Evolutionary conservation across 2,797 vertebrate genomes (phyloP), one percentile per base, ranked within the genome.

Genomic region (Schizopygopsis pylzovi): DNA sequence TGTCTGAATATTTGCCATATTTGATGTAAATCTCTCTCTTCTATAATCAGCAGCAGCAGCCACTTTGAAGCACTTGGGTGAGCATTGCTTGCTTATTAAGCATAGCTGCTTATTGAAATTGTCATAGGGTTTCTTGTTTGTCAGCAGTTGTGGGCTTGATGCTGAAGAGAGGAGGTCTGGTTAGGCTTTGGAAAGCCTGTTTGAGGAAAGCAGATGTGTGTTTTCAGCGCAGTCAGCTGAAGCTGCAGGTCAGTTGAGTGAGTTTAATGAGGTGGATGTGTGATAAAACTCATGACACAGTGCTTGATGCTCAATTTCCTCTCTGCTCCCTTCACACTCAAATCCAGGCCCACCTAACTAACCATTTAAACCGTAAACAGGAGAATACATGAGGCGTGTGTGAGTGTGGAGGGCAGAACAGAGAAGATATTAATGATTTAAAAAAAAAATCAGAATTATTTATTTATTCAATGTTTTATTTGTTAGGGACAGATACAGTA

Each of bases 191-290:
- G 49, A 56, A 41, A n/a, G 73, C 47, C 63, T 56, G 59, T 84
- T 68, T 61, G 65, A 79, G 52, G 49, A 79, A 33, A 85, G 65
- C 59, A 56, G 20, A 80, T 39, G 54, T 54, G 43, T 85, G 54
- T 85, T 85, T 65, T 80, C 13, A n/a, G 49, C 77, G 49, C 84
- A 81, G 68, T 81, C 68, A 75, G 84, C 84, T 85, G 68, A 85
- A 80, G 28, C 15, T 85, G 54, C 78, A 85, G 84, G 39, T 85
- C 68, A 81, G 77, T 49, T 73, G 52, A 73, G 68, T 49, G 54
- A 73, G 63, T 80, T 73, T 85, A 85, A 85, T 85, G 84, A 80
- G 22, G 41, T 81, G 43, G 43, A 73, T 73, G 77, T 81, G 78
- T 6, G 18, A 73, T 73, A 80, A 85, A 85, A 71, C 77, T 80